Base-by-base conservation (phyloP, 2,888 invertebrate species). In the Ommatoiulus sabulosus region DNA sequence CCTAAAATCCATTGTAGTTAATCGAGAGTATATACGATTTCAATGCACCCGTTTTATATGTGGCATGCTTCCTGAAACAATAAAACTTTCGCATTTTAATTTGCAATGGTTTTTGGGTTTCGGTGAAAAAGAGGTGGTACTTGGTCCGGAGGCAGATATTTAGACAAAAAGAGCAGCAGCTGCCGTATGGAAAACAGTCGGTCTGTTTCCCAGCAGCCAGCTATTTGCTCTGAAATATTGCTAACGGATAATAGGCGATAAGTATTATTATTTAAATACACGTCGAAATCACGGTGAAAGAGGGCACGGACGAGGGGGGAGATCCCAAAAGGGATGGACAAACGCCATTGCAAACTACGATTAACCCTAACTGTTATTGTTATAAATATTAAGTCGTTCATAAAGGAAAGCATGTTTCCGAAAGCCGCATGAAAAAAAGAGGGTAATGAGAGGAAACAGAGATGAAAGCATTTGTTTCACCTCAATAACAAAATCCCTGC, bases 41-140 rank as follows among this genome's bases (percentile, higher is more conserved):
- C 20, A 72, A 72, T 72, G 72, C 72, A 20, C 72, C 20, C 72
- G 20, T 72, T 72, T 72, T 72, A 20, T 72, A 20, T 72, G 72
- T 17, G 86, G 44, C 86, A 86, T 46, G 46, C 86, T 86, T 86
- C 86, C 86, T 86, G 86, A 86, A 86, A 86, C 86, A 86, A 86
- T 86, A 86, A 86, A 86, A 86, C 20, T 43, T 86, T 86, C 20
- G 44, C 86, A 24, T 72, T 72, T 72, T 72, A 72, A 72, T 72
- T 72, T 72, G 72, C 72, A 72, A 72, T 72, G 72, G 72, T 72
- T 72, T 72, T 72, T n/a, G 72, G 72, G 1, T 72, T 72, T 72
- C 20, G 20, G 72, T 20, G 20, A 24, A 72, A 72, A 72, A 72
- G 72, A 72, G 72, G 72, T 72, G 72, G 72, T 72, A 20, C 72